Percentiles rank a stretch among this genome's conserved stretches.
phyloP scores from a whole-genome alignment of 2,113 vertebrate species.

The Chionodraco myersi region DNA sequence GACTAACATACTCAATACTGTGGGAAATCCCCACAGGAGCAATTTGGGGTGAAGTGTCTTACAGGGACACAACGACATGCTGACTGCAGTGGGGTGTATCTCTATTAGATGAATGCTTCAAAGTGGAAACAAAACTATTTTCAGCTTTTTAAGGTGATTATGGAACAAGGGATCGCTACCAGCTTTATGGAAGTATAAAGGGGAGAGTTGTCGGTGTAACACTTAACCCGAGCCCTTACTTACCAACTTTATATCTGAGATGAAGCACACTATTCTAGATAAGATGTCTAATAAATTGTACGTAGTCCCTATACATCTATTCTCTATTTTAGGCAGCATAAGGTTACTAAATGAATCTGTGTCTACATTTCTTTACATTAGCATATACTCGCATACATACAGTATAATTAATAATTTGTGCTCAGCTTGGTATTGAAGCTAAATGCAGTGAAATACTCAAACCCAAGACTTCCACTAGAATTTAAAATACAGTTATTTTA shows the following conservation, averaged over 20 bases:
- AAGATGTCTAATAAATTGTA: neutral
- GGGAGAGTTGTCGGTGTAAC: neutral
- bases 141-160: neutral
- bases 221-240: neutral
- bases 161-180: neutral
- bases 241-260: neutral
- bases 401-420: neutral
- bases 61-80: no score
- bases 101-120: neutral
- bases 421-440: neutral
- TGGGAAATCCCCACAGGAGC: no score
- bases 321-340: no score
- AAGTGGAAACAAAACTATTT: no score
- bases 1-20: no score
- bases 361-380: no score
- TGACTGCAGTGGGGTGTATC: neutral
- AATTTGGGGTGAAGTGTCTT: no score
- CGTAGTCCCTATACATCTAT: no score
- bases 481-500: neutral
- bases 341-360: no score
- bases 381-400: neutral
- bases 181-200: neutral
- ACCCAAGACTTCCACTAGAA: neutral
- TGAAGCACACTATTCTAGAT: neutral
- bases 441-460: neutral